A percentile compares a stretch with the other conserved stretches of the same genome.
These are phyloP conservation scores for Tamandua tetradactyla DNA, from an alignment of 2,797 vertebrate genomes.

Conservation along the genomic window DNA sequence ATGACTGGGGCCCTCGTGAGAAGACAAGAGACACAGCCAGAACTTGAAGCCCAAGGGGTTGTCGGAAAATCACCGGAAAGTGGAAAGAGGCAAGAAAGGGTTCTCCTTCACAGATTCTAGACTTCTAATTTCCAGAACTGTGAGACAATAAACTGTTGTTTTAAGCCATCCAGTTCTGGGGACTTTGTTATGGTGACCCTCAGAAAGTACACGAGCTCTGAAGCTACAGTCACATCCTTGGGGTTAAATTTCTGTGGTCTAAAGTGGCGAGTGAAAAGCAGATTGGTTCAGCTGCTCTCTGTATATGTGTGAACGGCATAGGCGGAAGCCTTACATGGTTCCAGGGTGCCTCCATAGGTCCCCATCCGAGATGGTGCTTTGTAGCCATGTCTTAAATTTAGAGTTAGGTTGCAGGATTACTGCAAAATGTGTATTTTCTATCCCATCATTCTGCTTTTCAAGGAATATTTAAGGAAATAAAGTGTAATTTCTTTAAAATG, in stretches of 20 bases:
- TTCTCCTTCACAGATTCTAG: no score
- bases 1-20: no score
- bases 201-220: background rate
- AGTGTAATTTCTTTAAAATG: slow-evolving; percentile 69
- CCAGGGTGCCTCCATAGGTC: background rate
- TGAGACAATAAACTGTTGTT: no score
- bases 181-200: no score
- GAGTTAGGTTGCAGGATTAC: background rate
- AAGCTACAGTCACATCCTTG: background rate
- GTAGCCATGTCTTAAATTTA: slow-evolving; percentile 1
- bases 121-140: no score
- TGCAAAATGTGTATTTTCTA: slow-evolving; percentile 53
- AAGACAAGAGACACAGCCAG: no score
- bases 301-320: background rate
- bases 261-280: background rate
- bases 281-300: background rate
- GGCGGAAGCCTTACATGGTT: background rate
- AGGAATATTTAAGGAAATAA: slow-evolving; percentile 59
- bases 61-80: no score
- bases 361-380: background rate
- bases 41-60: no score
- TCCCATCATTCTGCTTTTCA: slow-evolving; percentile 35
- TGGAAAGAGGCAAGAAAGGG: no score
- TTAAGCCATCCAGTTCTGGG: no score
- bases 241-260: background rate